Evolutionary conservation across 2,797 vertebrate genomes (phyloP).

Genomic region (Oophaga sylvatica): DNA sequence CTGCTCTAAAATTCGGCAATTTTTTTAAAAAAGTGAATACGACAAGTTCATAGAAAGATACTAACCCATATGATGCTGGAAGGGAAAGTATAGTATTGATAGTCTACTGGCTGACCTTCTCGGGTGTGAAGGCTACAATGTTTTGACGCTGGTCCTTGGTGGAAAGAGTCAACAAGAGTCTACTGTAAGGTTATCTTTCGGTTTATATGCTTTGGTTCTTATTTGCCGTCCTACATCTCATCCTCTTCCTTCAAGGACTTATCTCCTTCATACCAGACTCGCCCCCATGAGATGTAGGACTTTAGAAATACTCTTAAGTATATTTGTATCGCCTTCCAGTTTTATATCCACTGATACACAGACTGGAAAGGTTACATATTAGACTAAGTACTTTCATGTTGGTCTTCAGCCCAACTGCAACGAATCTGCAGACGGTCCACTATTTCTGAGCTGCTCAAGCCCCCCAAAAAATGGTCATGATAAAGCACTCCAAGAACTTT

Average conservation of each 20-base stretch:
- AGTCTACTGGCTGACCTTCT: slow-evolving; percentile 28
- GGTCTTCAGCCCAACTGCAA: background rate
- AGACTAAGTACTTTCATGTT: background rate
- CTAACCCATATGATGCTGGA: slow-evolving; percentile 46
- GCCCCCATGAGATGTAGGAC: background rate
- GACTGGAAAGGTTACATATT: slow-evolving; percentile 11
- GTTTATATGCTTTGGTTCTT: slow-evolving; percentile 57
- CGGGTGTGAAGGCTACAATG: slow-evolving; percentile 20
- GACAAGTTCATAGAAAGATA: slow-evolving; percentile 25
- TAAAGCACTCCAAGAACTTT: background rate
- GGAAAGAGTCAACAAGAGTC: slow-evolving; percentile 11
- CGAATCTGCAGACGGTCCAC: background rate
- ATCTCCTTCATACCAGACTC: background rate
- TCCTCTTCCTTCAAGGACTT: background rate
- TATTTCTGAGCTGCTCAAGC: slow-evolving; percentile 12
- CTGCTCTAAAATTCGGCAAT: slow-evolving; percentile 48
- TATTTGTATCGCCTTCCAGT: slow-evolving; percentile 11
- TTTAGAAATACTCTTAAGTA: background rate
- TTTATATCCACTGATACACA: background rate
- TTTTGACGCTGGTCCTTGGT: slow-evolving; percentile 33
- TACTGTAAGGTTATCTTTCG: slow-evolving; percentile 50
- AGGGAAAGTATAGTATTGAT: slow-evolving; percentile 15
- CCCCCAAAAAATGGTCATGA: background rate
- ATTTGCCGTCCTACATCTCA: slow-evolving; percentile 4
- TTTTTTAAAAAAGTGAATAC: slow-evolving; percentile 41